Conservation (phyloP, 1,140 invertebrate species). For the Vanessa tameamea region DNA sequence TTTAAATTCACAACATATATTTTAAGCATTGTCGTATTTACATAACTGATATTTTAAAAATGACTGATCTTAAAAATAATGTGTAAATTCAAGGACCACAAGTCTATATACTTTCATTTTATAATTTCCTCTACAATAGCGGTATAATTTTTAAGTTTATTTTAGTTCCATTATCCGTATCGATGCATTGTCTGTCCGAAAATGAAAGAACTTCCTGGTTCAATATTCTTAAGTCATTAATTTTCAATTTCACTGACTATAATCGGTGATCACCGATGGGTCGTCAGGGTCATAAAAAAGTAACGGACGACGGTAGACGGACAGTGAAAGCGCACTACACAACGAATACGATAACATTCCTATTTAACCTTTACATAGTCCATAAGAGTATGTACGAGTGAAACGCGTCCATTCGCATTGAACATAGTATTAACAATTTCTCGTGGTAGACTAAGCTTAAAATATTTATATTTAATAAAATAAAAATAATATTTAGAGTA, state of each 20-base stretch:
- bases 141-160: neutral
- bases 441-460: too few species aligned
- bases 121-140: neutral
- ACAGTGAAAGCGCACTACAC: slow-evolving; percentile 21
- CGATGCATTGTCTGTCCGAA: neutral
- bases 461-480: too few species aligned
- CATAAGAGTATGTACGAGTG: neutral
- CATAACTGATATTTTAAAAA: neutral
- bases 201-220: neutral
- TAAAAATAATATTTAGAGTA: too few species aligned
- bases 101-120: slow-evolving; percentile 1
- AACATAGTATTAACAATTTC: too few species aligned
- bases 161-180: neutral
- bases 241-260: slow-evolving; percentile 17
- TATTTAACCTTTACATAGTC: neutral
- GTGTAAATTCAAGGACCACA: neutral
- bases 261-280: slow-evolving; percentile 1
- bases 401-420: neutral
- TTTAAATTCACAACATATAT: too few species aligned
- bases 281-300: slow-evolving; percentile 29
- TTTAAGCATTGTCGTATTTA: neutral
- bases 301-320: slow-evolving; percentile 6
- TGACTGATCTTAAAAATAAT: neutral
- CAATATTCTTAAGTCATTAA: neutral
- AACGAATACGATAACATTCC: slow-evolving; percentile 3